Evolutionary conservation across 1,140 invertebrate species (phyloP).

Genomic region (Trigoniulus corallinus): DNA sequence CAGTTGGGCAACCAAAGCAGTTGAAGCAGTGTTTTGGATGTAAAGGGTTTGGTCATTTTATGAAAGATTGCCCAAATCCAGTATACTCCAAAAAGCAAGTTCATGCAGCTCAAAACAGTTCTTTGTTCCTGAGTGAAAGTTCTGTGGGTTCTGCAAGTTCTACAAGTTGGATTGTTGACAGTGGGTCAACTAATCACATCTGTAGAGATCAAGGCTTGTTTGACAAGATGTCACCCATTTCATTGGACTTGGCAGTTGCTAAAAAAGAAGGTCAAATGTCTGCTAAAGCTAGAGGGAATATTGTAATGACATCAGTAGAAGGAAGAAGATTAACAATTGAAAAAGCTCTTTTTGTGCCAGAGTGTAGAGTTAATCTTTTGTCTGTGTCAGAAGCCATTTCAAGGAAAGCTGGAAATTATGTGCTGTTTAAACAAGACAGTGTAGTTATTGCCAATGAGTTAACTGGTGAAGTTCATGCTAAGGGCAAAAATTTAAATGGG

Average conservation of each 20-base stretch:
- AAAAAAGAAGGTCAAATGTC: not conserved
- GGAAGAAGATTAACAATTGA: not conserved
- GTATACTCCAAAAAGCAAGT: not conserved
- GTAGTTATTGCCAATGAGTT: not conserved
- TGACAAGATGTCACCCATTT: not conserved
- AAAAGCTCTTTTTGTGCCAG: not conserved
- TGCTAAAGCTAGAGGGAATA: not conserved
- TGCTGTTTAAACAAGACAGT: not conserved
- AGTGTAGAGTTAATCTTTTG: not conserved
- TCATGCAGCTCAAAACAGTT: not conserved
- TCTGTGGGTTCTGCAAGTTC: not conserved
- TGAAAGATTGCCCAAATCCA: not conserved
- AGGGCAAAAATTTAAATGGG: not conserved
- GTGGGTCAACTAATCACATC: not conserved
- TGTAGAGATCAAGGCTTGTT: not conserved
- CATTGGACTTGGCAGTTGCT: not conserved
- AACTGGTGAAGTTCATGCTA: not conserved
- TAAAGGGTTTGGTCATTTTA: not conserved
- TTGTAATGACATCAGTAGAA: not conserved
- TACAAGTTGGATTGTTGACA: not conserved
- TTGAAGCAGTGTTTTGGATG: not conserved
- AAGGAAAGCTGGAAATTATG: not conserved
- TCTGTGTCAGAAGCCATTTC: not conserved
- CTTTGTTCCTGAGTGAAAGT: not conserved
- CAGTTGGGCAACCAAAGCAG: not conserved